Evolutionary conservation across 2,888 invertebrate species (phyloP), one percentile per base, ranked within the genome.

Genomic region (Drosophila hawaiiensis): DNA sequence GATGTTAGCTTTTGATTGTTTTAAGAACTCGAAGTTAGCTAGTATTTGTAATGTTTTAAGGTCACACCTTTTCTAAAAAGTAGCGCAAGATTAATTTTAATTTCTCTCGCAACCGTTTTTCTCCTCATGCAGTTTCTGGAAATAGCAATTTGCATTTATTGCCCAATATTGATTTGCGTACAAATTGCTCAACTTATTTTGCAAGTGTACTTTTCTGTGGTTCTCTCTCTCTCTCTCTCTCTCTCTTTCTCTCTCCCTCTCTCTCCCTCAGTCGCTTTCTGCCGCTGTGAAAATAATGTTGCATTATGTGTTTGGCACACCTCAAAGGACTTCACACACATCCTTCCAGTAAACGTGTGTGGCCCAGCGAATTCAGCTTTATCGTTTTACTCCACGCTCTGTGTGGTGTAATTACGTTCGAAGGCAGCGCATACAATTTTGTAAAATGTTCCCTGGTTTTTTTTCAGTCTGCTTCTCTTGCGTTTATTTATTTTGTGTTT

Each of bases 331-430:
- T 2, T 62, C 67, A 78, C 63, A 59, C 62, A 68, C 75, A 50
- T 29, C 39, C 39, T 39, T 56, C 14, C 12, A 19, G 39, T 3
- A n/a, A n/a, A 28, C 37, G 16, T 19, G 35, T 25, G 54, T 25
- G 54, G 16, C 10, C 7, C 31, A 4, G 9, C 6, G 47, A 25
- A 47, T 35, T 22, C 53, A 22, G 33, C 55, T 28, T 22, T 4
- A 19, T 19, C 35, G 47, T 16, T 47, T 25, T 25, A 54, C 22
- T n/a, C 12, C 54, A 19, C 22, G 14, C 68, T 58, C 66, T 67
- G 72, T 84, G 89, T 61, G 89, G 82, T 58, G 82, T 85, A 89
- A 89, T 88, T 88, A 88, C 82, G 88, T 85, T 85, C 78, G 39
- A 39, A 75, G 79, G 55, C 76, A 78, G 73, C 82, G 78, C 56